Base-by-base conservation (phyloP, 2,888 invertebrate genomes). In the Metallyticus violacea region DNA sequence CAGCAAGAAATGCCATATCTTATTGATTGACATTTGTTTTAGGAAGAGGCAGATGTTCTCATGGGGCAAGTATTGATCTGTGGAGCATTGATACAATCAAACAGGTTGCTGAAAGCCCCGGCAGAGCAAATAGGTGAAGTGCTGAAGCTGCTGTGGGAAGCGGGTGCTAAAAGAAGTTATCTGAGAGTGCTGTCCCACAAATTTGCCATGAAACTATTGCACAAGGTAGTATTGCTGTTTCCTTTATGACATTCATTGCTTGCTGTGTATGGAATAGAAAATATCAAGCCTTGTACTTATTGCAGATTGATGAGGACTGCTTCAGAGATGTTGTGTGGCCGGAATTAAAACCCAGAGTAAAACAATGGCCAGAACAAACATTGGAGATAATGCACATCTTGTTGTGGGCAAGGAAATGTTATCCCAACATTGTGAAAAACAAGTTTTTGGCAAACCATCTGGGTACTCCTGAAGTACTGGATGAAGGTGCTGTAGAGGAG, bases 41-140 rank as follows among this genome's bases (percentile, higher is more conserved):
- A 96, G 96, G 96, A 96, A 93, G 94, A 95, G 90, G 95, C 95
- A 77, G 96, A 96, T 92, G 93, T 96, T 82, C 93, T 94, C 62
- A 93, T 95, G 27, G 97, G 97, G 0, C 94, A 95, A 90, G 94
- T 97, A 88, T 92, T 97, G 89, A 93, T 94, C 0, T 95, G 95
- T 90, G 95, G 96, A 27, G 95, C 96, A 3, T 90, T 96, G 62
- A 93, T 96, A 87, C 93, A 95, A 84, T 95, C 96, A 0, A 94
- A 93, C 26, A 91, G 94, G 84, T 89, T 91, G 1, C n/a, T 86
- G 25, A 92, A 92, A 89, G 92, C 92, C 88, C 91, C 92, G 0
- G 89, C 89, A 29, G 94, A 95, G 83, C 93, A 94, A 29, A 91
- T 93, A 87, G 90, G 91, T 83, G 91, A 92, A 90, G 90, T 94